Evolutionary conservation across 2,113 vertebrate species (phyloP), one percentile per base, ranked within the genome.

Genomic region (Percina caprodes): DNA sequence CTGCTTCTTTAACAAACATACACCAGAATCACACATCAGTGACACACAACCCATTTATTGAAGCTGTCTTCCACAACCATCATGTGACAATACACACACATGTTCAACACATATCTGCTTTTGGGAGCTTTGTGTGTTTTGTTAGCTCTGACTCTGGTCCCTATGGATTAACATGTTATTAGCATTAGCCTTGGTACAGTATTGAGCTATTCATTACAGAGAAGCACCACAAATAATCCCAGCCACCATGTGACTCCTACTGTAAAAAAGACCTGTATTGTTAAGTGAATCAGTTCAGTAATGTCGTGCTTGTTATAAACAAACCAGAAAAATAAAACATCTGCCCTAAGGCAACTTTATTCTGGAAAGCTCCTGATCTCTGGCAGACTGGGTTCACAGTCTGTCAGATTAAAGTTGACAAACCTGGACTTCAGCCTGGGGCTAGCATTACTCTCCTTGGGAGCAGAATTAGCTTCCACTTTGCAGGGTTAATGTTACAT

Each of bases 351-450:
- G 69, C 12, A 58, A 6, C 9, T 49, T 30, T 30, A 19, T 56
- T 45, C 0, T 61, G 12, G 24, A 49, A 51, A 59, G 9, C 69
- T 65, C 16, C 11, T 9, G 51, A 52, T 21, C 39, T 18, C 18
- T 23, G 30, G 52, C 33, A 55, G 26, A 62, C 6, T 69, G 26
- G 11, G 1, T 45, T 48, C 30, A 23, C 26, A 61, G 19, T 18
- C 33, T 11, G 15, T 60, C 61, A 63, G 35, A 42, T 13, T 23
- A 3, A 30, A 75, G 67, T 16, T 60, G 33, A 69, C n/a, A n/a
- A n/a, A 39, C 74, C n/a, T 21, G 67, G 66, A 67, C n/a, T 80
- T 52, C 26, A 76, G 56, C 77, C 72, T 6, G 66, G 35, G 66
- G 66, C 19, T 58, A 18, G 51, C n/a, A 60, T 69, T 61, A 14